Evolutionary conservation across 2,797 vertebrate species (phyloP).

Genomic region (Acridotheres tristis): DNA sequence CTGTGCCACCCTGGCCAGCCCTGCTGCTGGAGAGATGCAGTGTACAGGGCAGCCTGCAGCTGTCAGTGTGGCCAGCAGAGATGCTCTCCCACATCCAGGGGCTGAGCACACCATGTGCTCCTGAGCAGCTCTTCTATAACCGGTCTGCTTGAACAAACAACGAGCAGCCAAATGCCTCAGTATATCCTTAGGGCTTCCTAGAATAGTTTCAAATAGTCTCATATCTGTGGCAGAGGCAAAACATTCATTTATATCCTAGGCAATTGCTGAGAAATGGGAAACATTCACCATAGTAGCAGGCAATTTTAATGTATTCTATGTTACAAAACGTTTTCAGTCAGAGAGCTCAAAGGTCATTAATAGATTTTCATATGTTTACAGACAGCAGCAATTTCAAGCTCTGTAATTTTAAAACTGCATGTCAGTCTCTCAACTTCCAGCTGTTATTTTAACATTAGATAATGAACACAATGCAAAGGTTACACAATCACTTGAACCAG

Average conservation of each 20-base stretch:
- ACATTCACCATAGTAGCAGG: neutral
- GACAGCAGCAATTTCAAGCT: slow-evolving; percentile 63
- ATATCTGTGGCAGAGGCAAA: neutral
- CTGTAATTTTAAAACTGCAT: slow-evolving; percentile 51
- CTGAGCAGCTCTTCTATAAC: neutral
- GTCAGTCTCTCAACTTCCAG: slow-evolving; percentile 57
- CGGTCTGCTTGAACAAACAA: slow-evolving; percentile 5
- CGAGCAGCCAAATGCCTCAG: neutral
- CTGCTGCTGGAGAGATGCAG: neutral
- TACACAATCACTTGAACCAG: slow-evolving; percentile 48
- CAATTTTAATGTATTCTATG: slow-evolving; percentile 46
- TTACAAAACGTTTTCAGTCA: slow-evolving; percentile 23
- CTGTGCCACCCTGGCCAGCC: neutral
- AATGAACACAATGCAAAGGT: slow-evolving; percentile 63
- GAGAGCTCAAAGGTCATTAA: slow-evolving; percentile 62
- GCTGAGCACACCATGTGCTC: neutral
- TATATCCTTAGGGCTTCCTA: slow-evolving; percentile 20
- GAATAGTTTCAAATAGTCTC: slow-evolving; percentile 13
- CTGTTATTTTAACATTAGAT: slow-evolving; percentile 63
- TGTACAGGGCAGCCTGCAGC: neutral
- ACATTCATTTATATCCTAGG: neutral
- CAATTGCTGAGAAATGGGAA: neutral
- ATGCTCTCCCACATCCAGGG: neutral
- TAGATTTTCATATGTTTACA: slow-evolving; percentile 64
- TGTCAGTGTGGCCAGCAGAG: neutral